Percentiles rank a stretch among this genome's conserved stretches.
Evolutionary conservation across 2,888 invertebrate genomes (phyloP).

Genomic region (Ormyrus labotus): DNA sequence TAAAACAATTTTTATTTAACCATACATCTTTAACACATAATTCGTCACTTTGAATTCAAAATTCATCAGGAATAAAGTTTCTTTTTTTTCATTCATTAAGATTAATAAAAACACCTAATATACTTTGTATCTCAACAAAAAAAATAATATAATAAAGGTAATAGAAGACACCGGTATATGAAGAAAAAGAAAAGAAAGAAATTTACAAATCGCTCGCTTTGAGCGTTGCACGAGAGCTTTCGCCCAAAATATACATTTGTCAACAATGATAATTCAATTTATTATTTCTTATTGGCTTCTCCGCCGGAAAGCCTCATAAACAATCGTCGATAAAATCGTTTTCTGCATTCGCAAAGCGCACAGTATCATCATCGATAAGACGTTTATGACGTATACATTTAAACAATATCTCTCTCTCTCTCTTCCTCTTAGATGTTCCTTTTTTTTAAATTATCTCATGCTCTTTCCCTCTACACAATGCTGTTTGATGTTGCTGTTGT

Average conservation of each 20-base stretch:
- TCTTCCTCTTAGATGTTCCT: conserved; percentile 20
- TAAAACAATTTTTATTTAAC: conserved; percentile 35
- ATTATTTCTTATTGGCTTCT: conserved; percentile 11
- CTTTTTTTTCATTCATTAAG: conserved; percentile 17
- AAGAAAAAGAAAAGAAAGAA: conserved; percentile 27
- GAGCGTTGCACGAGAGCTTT: conserved; percentile 43
- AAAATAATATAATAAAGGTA: background rate
- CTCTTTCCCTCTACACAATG: conserved; percentile 57
- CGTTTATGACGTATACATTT: conserved; percentile 51
- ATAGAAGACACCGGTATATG: conserved; percentile 39
- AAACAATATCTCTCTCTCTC: conserved; percentile 54
- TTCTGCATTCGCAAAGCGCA: conserved; percentile 34
- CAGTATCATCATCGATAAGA: conserved; percentile 45
- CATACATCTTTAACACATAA: conserved; percentile 5
- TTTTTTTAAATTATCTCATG: background rate
- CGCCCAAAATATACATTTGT: conserved; percentile 47
- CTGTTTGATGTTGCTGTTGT: conserved; percentile 52
- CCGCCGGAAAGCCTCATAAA: conserved; percentile 16
- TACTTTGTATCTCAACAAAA: conserved; percentile 47
- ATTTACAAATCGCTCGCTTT: conserved; percentile 54
- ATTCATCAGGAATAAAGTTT: conserved; percentile 7
- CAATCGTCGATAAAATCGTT: conserved; percentile 48
- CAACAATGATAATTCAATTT: conserved; percentile 54
- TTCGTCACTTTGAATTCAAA: conserved; percentile 9
- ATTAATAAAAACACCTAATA: conserved; percentile 52